These are phyloP conservation scores for Brachionus rotundiformis DNA, from an alignment of 1,140 invertebrate species.

Conservation along the genomic window DNA sequence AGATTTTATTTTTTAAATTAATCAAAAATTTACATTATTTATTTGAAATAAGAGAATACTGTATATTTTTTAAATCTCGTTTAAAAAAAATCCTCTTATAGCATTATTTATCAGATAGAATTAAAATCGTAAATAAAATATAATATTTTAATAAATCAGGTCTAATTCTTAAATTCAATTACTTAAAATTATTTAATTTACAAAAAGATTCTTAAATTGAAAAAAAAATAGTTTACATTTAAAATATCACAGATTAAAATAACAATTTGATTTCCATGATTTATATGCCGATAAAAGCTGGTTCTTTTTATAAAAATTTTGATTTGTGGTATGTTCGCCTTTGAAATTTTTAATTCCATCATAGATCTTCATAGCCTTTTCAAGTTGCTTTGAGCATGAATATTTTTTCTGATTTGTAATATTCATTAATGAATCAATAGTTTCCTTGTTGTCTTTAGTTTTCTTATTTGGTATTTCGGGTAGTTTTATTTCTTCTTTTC, in stretches of 20 bases:
- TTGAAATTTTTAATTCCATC: conserved; percentile 39
- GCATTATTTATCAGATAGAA: too few species aligned
- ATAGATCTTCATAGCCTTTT: conserved; percentile 45
- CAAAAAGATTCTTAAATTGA: too few species aligned
- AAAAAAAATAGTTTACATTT: not conserved
- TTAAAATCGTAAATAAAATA: too few species aligned
- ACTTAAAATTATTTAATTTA: too few species aligned
- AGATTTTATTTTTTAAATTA: too few species aligned
- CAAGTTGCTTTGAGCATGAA: not conserved
- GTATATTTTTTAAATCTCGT: too few species aligned
- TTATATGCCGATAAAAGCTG: not conserved
- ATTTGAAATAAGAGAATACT: too few species aligned
- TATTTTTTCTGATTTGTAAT: not conserved
- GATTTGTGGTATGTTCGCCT: conserved; percentile 12
- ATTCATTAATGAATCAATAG: not conserved
- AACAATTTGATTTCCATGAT: conserved; percentile 40
- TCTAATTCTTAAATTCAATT: too few species aligned
- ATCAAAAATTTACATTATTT: too few species aligned
- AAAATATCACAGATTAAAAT: not conserved
- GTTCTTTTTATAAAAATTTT: conserved; percentile 44
- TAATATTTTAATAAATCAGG: too few species aligned
- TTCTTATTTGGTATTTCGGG: not conserved
- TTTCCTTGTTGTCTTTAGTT: not conserved
- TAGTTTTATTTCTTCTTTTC: conserved; percentile 19
- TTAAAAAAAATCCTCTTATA: too few species aligned